phyloP scores from a whole-genome alignment of 2,113 vertebrate species.

The Nyctereutes procyonoides region DNA sequence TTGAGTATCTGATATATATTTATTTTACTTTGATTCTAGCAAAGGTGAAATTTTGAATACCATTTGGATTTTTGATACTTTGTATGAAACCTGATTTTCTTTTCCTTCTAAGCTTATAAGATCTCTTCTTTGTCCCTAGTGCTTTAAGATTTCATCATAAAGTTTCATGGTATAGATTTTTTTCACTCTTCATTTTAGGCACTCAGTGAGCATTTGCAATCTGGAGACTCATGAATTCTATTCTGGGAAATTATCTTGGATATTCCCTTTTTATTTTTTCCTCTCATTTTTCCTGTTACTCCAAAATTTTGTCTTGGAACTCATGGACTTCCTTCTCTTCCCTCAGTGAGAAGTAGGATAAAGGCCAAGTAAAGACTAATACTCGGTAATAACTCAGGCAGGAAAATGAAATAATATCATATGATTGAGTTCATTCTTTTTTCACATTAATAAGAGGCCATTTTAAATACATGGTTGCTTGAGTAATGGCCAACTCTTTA shows the following conservation, averaged over 20 bases:
- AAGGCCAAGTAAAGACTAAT: background rate
- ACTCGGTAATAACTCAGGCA: background rate
- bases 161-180: background rate
- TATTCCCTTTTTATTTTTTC: background rate
- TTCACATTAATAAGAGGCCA: background rate
- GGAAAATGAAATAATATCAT: constrained; percentile 18
- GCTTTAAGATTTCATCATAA: background rate
- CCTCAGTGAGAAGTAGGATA: background rate
- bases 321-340: background rate
- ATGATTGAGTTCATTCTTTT: background rate
- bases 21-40: background rate
- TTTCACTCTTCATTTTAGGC: background rate
- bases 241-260: background rate
- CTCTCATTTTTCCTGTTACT: background rate
- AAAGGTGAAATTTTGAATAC: background rate
- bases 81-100: background rate
- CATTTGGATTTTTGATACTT: background rate
- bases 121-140: background rate
- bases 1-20: background rate
- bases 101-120: background rate
- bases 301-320: background rate
- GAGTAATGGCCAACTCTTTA: background rate
- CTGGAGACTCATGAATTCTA: background rate
- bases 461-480: background rate
- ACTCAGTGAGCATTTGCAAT: background rate